A percentile compares a stretch with the other conserved stretches of the same genome.
Conservation (phyloP, 1,140 invertebrate genomes). For the Cydia amplana region DNA sequence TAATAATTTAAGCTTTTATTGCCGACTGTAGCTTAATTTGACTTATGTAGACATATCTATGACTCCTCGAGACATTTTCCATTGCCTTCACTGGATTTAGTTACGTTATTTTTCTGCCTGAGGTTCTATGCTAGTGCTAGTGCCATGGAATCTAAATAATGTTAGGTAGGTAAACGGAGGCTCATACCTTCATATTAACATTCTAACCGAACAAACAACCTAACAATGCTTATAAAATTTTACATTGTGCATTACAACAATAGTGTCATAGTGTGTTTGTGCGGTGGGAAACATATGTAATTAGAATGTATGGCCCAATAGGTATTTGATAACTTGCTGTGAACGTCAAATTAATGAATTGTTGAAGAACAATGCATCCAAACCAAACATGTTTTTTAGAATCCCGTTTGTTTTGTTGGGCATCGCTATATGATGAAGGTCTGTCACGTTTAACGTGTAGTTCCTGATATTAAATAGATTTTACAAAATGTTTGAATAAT, state of each 20-base stretch:
- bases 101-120: too few species aligned
- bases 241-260: slow-evolving; percentile 16
- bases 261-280: slow-evolving; percentile 8
- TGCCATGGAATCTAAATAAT: not conserved
- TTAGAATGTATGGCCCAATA: slow-evolving; percentile 5
- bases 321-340: slow-evolving; percentile 20
- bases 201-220: not conserved
- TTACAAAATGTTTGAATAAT: too few species aligned
- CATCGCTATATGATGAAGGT: not conserved
- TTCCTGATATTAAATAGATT: too few species aligned
- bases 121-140: too few species aligned
- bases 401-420: not conserved
- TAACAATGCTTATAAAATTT: not conserved
- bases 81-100: too few species aligned
- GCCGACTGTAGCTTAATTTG: too few species aligned
- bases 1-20: too few species aligned
- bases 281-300: slow-evolving; percentile 2
- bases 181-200: not conserved
- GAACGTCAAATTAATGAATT: slow-evolving; percentile 17
- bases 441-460: not conserved
- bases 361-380: not conserved
- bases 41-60: too few species aligned
- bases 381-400: not conserved
- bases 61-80: too few species aligned
- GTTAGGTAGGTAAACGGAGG: not conserved